Evolutionary conservation across 2,888 invertebrate genomes (phyloP).

Genomic region (Machimus atricapillus): DNA sequence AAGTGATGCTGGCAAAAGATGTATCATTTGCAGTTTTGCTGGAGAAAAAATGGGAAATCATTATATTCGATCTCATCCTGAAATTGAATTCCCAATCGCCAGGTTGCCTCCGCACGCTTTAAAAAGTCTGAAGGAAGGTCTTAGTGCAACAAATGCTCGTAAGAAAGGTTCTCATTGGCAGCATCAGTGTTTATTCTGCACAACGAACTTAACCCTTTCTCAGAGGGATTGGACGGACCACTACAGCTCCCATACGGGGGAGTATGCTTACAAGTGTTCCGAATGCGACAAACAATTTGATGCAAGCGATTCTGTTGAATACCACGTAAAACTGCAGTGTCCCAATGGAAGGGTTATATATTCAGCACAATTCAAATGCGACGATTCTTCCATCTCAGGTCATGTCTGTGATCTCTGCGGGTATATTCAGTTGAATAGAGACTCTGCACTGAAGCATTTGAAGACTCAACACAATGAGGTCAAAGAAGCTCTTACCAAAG

Average conservation of each 20-base stretch:
- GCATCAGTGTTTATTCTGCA: conserved; percentile 57
- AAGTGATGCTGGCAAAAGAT: conserved; percentile 51
- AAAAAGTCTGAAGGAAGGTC: background rate
- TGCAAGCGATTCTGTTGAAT: conserved; percentile 38
- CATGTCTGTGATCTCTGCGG: conserved; percentile 77
- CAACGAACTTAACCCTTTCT: conserved; percentile 48
- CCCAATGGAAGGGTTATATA: background rate
- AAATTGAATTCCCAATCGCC: conserved; percentile 54
- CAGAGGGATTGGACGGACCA: conserved; percentile 67
- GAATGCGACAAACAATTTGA: conserved; percentile 61
- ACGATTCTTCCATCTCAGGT: conserved; percentile 55
- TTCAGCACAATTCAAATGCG: background rate
- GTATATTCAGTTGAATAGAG: conserved; percentile 72
- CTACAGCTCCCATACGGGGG: conserved; percentile 78
- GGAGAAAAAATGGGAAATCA: conserved; percentile 62
- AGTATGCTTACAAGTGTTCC: conserved; percentile 73
- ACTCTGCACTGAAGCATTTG: conserved; percentile 71
- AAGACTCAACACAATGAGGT: conserved; percentile 52
- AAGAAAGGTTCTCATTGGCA: conserved; percentile 41
- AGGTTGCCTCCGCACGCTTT: conserved; percentile 54
- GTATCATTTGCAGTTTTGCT: conserved; percentile 53
- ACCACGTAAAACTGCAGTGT: conserved; percentile 47
- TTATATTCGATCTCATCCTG: conserved; percentile 53
- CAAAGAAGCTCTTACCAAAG: conserved; percentile 43
- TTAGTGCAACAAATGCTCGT: background rate